Base-by-base conservation (phyloP, 2,888 invertebrate species). In the Temnothorax unifasciatus region DNA sequence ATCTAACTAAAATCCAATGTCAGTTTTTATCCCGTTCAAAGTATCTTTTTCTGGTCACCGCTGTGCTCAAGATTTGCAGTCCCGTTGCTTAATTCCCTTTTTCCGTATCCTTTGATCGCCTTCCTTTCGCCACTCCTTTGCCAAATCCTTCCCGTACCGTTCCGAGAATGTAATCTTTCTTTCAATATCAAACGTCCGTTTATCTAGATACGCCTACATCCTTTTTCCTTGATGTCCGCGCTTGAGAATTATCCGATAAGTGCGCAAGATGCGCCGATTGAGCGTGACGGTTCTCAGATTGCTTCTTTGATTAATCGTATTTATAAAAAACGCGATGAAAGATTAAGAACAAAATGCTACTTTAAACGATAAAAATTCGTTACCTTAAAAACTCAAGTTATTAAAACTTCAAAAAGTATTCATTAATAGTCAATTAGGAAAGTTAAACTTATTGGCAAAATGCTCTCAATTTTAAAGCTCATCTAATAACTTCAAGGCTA, bases 61-160 rank as follows among this genome's bases (percentile, higher is more conserved):
- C 57, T 61, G 59, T 41, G 41, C 64, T 84, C 66, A 68, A 85
- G 84, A 90, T 90, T 89, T 83, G 87, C 85, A 86, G 82, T 64
- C 15, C 75, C 86, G 82, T 74, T 83, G 84, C 75, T 89, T 90
- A 89, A 89, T 87, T 89, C 83, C 74, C 73, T 86, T 90, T 86
- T 88, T 86, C 74, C 83, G 81, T 86, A 86, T 83, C 81, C 83
- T 84, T 85, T 64, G 74, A 69, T 77, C 84, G 64, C 57, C 76
- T 63, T 82, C 82, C 61, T 76, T 59, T 64, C 47, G 38, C 71
- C 34, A 15, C n/a, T 69, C 47, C 61, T 52, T 83, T 47, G 61
- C 47, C 73, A 74, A 25, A 34, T 54, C 54, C 25, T 34, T 34
- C 44, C 29, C 66, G 1, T 44, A 21, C 8, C 66, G 52, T 25